A percentile compares a stretch with the other conserved stretches of the same genome.
These are phyloP conservation scores for Mormyrops boulengeri DNA, from an alignment of 2,797 vertebrate genomes.

Conservation along the genomic window DNA sequence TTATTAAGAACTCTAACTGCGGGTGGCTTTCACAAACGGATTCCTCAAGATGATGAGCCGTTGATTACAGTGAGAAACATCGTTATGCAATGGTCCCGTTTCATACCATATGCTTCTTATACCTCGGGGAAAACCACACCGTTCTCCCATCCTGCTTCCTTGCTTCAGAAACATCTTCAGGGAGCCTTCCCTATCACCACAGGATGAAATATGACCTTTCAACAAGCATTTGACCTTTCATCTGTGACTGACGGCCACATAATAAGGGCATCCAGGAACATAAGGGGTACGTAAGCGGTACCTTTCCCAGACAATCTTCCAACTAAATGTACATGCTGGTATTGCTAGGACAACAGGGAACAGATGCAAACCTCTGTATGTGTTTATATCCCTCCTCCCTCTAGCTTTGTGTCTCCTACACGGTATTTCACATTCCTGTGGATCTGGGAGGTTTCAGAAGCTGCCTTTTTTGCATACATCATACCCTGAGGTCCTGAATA, in stretches of 20 bases:
- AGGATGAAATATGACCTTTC: not conserved
- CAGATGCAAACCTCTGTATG: not conserved
- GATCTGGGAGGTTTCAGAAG: not conserved
- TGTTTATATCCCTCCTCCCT: not conserved
- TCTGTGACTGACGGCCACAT: not conserved
- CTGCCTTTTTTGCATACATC: not conserved
- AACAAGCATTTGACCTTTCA: not conserved
- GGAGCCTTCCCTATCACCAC: not conserved
- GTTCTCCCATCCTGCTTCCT: not conserved
- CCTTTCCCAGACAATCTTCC: not conserved
- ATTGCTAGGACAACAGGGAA: not conserved
- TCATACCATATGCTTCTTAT: not conserved
- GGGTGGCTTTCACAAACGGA: slow-evolving; percentile 26
- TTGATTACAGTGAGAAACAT: slow-evolving; percentile 25
- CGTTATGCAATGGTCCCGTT: not conserved
- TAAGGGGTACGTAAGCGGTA: not conserved
- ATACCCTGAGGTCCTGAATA: not conserved
- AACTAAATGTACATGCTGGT: not conserved
- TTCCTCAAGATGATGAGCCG: slow-evolving; percentile 27
- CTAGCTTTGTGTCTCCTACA: not conserved
- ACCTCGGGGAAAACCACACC: not conserved
- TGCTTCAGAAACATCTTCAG: not conserved
- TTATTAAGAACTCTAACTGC: slow-evolving; percentile 32
- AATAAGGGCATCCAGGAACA: not conserved
- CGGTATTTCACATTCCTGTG: not conserved